Evolutionary conservation across 2,888 invertebrate genomes (phyloP).

Genomic region (Drosophila borborema): DNA sequence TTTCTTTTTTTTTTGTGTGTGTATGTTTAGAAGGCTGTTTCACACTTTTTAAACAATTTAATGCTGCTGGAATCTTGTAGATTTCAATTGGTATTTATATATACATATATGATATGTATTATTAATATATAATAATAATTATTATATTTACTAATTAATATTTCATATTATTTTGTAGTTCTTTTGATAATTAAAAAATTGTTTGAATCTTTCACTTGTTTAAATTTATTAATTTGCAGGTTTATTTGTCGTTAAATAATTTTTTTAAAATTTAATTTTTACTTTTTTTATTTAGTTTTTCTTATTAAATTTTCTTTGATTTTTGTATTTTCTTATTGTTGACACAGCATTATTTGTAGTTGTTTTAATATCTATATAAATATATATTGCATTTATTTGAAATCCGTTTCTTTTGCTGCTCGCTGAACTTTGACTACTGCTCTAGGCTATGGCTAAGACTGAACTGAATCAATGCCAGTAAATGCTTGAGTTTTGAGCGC

Average conservation of each 20-base stretch:
- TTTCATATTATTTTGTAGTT: neutral
- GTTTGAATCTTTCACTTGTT: neutral
- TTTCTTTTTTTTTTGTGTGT: neutral
- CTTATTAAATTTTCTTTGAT: neutral
- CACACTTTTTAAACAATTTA: slow-evolving; percentile 2
- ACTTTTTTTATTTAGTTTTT: neutral
- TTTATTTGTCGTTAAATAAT: too few relatives aligned
- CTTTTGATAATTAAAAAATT: too few relatives aligned
- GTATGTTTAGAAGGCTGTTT: neutral
- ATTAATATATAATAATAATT: neutral
- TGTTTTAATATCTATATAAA: too few relatives aligned
- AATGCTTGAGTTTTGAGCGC: slow-evolving; percentile 15
- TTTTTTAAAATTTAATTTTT: neutral
- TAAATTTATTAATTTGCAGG: neutral
- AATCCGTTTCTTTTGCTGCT: neutral
- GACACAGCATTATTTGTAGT: too few relatives aligned
- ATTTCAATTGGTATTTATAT: neutral
- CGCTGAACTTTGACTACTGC: slow-evolving; percentile 19
- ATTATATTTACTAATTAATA: neutral
- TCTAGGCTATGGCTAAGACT: slow-evolving; percentile 27
- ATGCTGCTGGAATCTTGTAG: neutral
- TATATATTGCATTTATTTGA: neutral
- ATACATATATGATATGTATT: neutral
- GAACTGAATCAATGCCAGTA: slow-evolving; percentile 34
- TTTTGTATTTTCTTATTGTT: neutral